Evolutionary conservation across 1,140 invertebrate genomes (phyloP).

Genomic region (Drosophila parvula): DNA sequence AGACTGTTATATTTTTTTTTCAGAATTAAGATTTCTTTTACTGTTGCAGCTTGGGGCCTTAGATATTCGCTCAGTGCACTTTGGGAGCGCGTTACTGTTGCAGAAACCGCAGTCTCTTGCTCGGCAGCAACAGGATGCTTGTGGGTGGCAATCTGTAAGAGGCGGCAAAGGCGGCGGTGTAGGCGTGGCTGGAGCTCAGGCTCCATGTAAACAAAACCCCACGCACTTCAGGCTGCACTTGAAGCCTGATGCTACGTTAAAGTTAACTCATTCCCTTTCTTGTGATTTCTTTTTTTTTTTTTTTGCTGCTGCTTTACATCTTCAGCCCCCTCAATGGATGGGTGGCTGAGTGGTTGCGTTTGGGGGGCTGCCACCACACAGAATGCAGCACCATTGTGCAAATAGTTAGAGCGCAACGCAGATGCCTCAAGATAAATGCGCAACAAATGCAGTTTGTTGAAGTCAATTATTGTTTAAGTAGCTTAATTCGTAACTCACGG

Average conservation of each 20-base stretch:
- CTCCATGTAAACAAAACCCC: conserved; percentile 69
- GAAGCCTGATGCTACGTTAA: conserved; percentile 24
- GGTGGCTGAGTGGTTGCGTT: background rate
- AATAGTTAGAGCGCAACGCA: conserved; percentile 43
- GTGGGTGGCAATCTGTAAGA: conserved; percentile 11
- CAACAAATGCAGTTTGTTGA: conserved; percentile 80
- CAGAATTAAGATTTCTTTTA: no score
- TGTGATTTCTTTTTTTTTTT: conserved; percentile 46
- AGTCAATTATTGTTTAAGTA: conserved; percentile 80
- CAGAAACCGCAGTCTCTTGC: conserved; percentile 40
- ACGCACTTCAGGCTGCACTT: conserved; percentile 52
- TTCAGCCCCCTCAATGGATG: conserved; percentile 8
- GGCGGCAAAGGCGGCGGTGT: conserved; percentile 4
- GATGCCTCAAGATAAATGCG: conserved; percentile 73
- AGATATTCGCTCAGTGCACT: conserved; percentile 17
- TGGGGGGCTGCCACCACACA: no score
- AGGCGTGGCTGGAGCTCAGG: conserved; percentile 15
- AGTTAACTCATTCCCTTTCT: conserved; percentile 55
- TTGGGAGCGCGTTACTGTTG: conserved; percentile 1
- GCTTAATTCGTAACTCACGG: conserved; percentile 65
- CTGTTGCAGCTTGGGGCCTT: background rate
- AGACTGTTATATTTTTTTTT: background rate
- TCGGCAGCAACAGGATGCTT: conserved; percentile 35
- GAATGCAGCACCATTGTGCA: conserved; percentile 27
- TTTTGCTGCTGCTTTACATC: conserved; percentile 65